Conservation (phyloP, 2,797 vertebrate species). For the Sebastes trivittatus region DNA sequence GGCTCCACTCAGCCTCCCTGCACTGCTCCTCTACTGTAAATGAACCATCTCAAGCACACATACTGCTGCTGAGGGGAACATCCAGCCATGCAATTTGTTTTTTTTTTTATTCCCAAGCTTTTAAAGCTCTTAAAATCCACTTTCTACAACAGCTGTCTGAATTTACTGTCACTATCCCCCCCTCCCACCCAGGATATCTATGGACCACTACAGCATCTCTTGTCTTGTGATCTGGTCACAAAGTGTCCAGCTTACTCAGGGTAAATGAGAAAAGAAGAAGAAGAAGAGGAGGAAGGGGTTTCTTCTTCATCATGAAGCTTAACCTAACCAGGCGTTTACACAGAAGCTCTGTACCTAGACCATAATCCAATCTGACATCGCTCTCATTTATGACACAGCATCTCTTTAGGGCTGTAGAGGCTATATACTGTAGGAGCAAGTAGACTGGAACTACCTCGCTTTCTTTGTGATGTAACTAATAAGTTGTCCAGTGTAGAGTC, state of each 20-base stretch:
- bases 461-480: slow-evolving; percentile 10
- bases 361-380: slow-evolving; percentile 61
- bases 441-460: slow-evolving; percentile 38
- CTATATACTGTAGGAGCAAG: slow-evolving; percentile 17
- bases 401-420: slow-evolving; percentile 46
- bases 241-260: slow-evolving; percentile 19
- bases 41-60: slow-evolving; percentile 3
- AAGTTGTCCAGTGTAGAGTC: not conserved
- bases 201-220: slow-evolving; percentile 13
- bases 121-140: slow-evolving; percentile 10
- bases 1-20: slow-evolving; percentile 45
- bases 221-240: slow-evolving; percentile 28
- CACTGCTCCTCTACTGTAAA: slow-evolving; percentile 32
- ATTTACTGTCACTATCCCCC: not conserved
- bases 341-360: slow-evolving; percentile 54
- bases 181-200: not conserved
- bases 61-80: not conserved
- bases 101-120: not conserved
- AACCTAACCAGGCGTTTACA: slow-evolving; percentile 62
- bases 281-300: slow-evolving; percentile 1
- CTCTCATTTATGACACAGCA: slow-evolving; percentile 65
- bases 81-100: not conserved
- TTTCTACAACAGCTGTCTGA: not conserved
- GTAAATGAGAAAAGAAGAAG: not conserved
- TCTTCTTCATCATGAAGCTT: slow-evolving; percentile 55